Evolutionary conservation across 2,113 vertebrate species (phyloP), one percentile per base, ranked within the genome.

Genomic region (Labeo rohita): DNA sequence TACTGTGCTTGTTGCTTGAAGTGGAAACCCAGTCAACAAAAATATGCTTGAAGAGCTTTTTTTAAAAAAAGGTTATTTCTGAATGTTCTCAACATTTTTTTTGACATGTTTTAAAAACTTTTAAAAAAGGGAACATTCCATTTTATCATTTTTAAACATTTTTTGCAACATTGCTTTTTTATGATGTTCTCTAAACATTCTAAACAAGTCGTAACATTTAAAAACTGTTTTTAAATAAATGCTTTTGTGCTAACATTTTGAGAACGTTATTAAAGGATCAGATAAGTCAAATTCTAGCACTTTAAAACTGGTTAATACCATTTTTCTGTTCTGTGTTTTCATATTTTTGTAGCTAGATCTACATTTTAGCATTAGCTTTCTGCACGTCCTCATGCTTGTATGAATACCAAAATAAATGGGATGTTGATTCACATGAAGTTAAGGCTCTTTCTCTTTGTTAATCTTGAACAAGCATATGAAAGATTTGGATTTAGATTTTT

Each of bases 361-460:
- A 28, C 28, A 28, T 28, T 28, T 28, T 28, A 28, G 28, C 28
- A 28, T 28, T 28, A 28, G 28, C 28, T 28, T 28, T 28, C 28
- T 28, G 28, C 28, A 28, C 28, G 2, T 28, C 28, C 28, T 28
- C 28, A 2, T 28, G 28, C 28, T 28, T 28, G n/a, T n/a, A 28
- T 28, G 28, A 28, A 28, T 28, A 28, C 28, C 28, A 28, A 28
- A 1, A 28, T 28, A 28, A 28, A 28, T 28, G 28, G 28, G 21
- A 77, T 54, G 47, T 77, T 16, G 23, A 77, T 34, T 21, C 49
- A 50, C 3, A 77, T 52, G 18, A 76, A 76, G 72, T n/a, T 49
- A 74, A 52, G 34, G 13, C 49, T 34, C 74, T 52, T 76, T 76
- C 47, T 76, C 74, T 76, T 1, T 7, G 72, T 74, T 54, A 77